A percentile compares a stretch with the other conserved stretches of the same genome.
phyloP scores from a whole-genome alignment of 2,888 invertebrate species.

The Platerodrilus igneus region DNA sequence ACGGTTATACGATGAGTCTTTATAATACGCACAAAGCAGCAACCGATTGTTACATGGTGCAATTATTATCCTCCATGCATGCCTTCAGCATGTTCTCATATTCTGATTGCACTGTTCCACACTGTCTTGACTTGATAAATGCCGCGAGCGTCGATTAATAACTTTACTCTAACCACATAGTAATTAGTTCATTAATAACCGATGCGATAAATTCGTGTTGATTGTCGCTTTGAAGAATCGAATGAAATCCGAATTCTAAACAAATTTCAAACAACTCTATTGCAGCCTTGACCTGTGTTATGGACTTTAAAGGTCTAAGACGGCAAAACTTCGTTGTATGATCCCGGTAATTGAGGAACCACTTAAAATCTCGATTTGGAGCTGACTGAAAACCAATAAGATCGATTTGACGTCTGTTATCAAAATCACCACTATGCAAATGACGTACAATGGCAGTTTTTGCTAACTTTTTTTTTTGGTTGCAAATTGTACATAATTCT shows the following conservation, averaged over 20 bases:
- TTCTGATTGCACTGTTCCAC: too few relatives aligned
- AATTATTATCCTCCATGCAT: conserved; percentile 1
- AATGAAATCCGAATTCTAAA: not conserved
- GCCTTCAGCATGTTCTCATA: conserved; percentile 1
- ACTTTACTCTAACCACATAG: too few relatives aligned
- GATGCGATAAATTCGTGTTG: not conserved
- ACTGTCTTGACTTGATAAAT: too few relatives aligned
- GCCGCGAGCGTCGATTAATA: too few relatives aligned
- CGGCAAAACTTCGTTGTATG: not conserved
- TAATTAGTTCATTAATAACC: too few relatives aligned
- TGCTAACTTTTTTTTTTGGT: too few relatives aligned
- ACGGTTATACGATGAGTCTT: not conserved
- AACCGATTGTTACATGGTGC: not conserved
- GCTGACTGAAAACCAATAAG: not conserved
- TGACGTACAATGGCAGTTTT: too few relatives aligned
- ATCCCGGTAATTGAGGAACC: not conserved
- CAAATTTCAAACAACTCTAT: not conserved
- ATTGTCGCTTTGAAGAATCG: not conserved
- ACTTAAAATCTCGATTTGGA: not conserved
- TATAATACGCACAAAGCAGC: not conserved
- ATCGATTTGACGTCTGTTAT: too few relatives aligned
- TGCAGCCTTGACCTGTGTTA: not conserved
- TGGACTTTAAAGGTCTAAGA: conserved; percentile 2
- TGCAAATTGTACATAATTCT: too few relatives aligned
- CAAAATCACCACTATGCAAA: too few relatives aligned